phyloP scores from a whole-genome alignment of 1,140 invertebrate species.

The Drosophila funebris region DNA sequence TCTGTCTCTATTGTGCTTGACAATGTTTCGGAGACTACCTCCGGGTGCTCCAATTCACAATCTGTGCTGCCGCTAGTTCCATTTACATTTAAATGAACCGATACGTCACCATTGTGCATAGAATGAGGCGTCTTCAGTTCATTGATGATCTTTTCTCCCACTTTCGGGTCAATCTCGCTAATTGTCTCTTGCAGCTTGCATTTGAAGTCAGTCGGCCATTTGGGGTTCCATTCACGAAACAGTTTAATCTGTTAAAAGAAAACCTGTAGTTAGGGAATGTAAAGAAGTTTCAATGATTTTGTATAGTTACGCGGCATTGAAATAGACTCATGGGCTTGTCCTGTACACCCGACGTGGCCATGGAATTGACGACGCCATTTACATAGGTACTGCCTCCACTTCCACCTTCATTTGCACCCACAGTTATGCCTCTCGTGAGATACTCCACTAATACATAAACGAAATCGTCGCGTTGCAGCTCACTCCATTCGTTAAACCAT shows the following conservation, averaged over 20 bases:
- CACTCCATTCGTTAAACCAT: constrained; percentile 96
- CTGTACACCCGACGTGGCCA: constrained; percentile 88
- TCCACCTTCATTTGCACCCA: constrained; percentile 15
- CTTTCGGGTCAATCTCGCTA: constrained; percentile 88
- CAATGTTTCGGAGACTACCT: constrained; percentile 19
- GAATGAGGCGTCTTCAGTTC: constrained; percentile 65
- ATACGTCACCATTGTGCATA: constrained; percentile 68
- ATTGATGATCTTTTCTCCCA: constrained; percentile 87
- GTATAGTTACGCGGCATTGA: constrained; percentile 90
- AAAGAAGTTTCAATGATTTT: constrained; percentile 12
- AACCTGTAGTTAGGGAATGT: constrained; percentile 1
- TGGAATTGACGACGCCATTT: constrained; percentile 89
- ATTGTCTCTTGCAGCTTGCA: constrained; percentile 88
- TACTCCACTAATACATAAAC: constrained; percentile 90
- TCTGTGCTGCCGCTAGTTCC: constrained; percentile 50
- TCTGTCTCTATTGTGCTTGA: constrained; percentile 24
- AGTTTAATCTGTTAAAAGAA: constrained; percentile 88
- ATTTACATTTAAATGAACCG: constrained; percentile 74
- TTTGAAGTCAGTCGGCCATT: constrained; percentile 91
- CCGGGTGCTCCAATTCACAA: constrained; percentile 53
- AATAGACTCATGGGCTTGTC: constrained; percentile 93
- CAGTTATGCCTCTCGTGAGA: constrained; percentile 84
- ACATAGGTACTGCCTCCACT: constrained; percentile 84
- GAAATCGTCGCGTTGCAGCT: constrained; percentile 93
- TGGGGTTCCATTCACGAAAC: constrained; percentile 93